These are phyloP conservation scores for Heterodera filipjevi DNA, from an alignment of 2,888 invertebrate species.

Conservation along the genomic window DNA sequence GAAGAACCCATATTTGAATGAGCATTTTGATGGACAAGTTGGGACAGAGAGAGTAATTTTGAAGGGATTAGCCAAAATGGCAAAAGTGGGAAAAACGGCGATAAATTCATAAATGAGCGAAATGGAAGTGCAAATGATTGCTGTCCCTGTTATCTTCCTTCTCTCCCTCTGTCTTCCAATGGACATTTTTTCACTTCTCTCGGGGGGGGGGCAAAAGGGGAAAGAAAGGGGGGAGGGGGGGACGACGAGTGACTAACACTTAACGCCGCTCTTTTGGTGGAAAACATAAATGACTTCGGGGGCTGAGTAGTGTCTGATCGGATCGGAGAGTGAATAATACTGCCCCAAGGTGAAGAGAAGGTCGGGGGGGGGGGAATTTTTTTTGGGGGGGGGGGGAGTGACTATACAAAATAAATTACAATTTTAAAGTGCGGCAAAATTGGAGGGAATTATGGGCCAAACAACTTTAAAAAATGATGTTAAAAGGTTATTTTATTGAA, in stretches of 20 bases:
- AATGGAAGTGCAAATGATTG: conserved; percentile 2
- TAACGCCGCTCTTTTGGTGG: conserved; percentile 1
- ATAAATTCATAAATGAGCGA: neutral
- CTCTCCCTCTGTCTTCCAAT: neutral
- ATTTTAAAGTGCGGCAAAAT: neutral
- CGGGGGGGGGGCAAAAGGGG: neutral
- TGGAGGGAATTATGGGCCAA: neutral
- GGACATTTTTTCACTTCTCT: conserved; percentile 2
- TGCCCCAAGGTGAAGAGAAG: neutral
- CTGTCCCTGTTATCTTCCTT: neutral
- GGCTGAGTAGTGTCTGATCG: neutral
- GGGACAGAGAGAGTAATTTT: neutral
- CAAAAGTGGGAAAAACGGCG: neutral
- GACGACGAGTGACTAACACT: conserved; percentile 7
- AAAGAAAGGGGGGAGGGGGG: neutral
- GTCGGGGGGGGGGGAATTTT: conserved; percentile 4
- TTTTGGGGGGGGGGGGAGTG: neutral
- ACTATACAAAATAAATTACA: neutral
- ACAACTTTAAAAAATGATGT: neutral
- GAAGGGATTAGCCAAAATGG: neutral
- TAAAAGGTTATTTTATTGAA: neutral
- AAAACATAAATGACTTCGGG: conserved; percentile 9
- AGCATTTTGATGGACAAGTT: too few species aligned
- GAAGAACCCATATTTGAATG: too few species aligned
- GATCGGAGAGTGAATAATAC: conserved; percentile 10